Evolutionary conservation across 2,888 invertebrate genomes (phyloP), one percentile per base, ranked within the genome.

Genomic region (Lasioglossum calceatum): DNA sequence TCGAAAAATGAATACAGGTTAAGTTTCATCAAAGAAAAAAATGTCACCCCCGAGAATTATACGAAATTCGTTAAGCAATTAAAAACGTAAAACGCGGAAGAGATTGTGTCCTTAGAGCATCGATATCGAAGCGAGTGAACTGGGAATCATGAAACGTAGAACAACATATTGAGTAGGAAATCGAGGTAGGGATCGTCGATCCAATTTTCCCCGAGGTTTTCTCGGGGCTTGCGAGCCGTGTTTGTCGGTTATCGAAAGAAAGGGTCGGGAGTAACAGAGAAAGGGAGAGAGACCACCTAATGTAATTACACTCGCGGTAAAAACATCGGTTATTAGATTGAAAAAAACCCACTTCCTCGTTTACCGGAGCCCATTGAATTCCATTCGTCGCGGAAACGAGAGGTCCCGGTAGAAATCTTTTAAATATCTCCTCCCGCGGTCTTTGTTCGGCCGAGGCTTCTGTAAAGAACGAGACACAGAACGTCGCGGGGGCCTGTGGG

Each of bases 401-500:
- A 88, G 90, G 86, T 84, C 87, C 92, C 91, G 89, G 79, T 73
- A 90, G 88, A 91, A 91, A 92, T 92, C 89, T 92, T 92, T 92
- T 91, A 91, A 67, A 91, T 91, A 91, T 92, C 90, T 89, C 88
- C 81, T 84, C 82, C 44, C 76, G 80, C 71, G 71, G 88, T 88
- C 90, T 92, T 92, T 92, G 91, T 92, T 91, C 90, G 85, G 58
- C 74, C 79, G 82, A 88, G 85, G 82, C 86, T 85, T 86, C 91
- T 77, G 84, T 84, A 82, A 85, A 89, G 88, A 89, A 84, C 82
- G 86, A 82, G 81, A 88, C 86, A 72, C 67, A 47, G 88, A 71
- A 16, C 76, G 80, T 50, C 81, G 79, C 42, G 47, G 79, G 79
- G 79, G 32, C 23, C 1, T 7, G 73, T 23, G 73, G 50, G 50